phyloP scores from a whole-genome alignment of 2,888 invertebrate species.

The Acanthosoma haemorrhoidale region DNA sequence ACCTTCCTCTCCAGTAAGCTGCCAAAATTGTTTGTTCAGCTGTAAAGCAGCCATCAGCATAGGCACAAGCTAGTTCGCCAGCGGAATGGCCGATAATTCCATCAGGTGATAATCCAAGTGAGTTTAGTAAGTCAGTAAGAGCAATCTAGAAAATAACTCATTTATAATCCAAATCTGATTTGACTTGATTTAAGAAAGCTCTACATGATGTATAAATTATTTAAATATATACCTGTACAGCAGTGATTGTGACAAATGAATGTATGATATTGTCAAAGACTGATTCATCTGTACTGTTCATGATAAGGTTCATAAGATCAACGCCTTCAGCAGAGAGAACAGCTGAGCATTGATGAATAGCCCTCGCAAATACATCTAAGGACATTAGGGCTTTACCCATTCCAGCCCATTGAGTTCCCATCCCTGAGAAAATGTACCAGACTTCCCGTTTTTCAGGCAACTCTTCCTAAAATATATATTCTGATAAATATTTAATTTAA shows the following conservation, averaged over 20 bases:
- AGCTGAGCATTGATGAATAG: conserved; percentile 64
- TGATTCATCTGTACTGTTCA: conserved; percentile 64
- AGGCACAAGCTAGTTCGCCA: conserved; percentile 60
- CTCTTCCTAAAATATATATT: conserved; percentile 36
- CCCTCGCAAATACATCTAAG: conserved; percentile 72
- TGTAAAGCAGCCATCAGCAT: conserved; percentile 80
- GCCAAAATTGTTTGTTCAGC: conserved; percentile 90
- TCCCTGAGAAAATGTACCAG: conserved; percentile 95
- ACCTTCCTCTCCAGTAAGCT: conserved; percentile 88
- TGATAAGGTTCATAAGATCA: conserved; percentile 72
- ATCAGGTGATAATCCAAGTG: conserved; percentile 75
- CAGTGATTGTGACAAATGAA: conserved; percentile 90
- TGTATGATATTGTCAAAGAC: conserved; percentile 83
- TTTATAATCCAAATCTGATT: not conserved
- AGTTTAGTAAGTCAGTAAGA: conserved; percentile 78
- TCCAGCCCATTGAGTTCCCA: conserved; percentile 97
- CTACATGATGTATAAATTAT: not conserved
- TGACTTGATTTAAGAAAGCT: not conserved
- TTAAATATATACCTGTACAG: conserved; percentile 64
- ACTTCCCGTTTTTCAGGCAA: conserved; percentile 69
- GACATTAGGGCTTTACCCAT: conserved; percentile 86
- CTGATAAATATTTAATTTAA: not conserved
- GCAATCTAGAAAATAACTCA: conserved; percentile 65
- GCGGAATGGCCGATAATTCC: conserved; percentile 88
- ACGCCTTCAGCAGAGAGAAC: conserved; percentile 72